These are phyloP conservation scores for Paramormyrops kingsleyae DNA, from an alignment of 2,113 vertebrate species.

Conservation along the genomic window DNA sequence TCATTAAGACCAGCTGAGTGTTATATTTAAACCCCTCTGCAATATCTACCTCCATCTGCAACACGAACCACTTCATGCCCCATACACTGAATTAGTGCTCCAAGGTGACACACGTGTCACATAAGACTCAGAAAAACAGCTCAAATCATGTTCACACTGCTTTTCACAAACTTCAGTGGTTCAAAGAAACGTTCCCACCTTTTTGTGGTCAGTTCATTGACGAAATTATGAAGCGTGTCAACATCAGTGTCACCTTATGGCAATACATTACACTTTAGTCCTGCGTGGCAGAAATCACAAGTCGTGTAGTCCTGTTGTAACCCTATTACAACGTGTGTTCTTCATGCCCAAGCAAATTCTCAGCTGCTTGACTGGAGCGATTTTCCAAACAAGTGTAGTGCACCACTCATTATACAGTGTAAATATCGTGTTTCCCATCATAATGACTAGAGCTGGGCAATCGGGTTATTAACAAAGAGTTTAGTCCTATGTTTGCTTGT, in stretches of 20 bases:
- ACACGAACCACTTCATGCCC: background rate
- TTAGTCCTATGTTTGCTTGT: background rate
- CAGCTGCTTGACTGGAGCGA: background rate
- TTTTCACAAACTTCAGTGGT: background rate
- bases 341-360: background rate
- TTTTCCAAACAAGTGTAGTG: background rate
- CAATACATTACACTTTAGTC: background rate
- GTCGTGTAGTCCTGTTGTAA: background rate
- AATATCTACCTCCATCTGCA: background rate
- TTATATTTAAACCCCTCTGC: background rate
- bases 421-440: background rate
- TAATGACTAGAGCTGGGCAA: background rate
- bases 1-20: background rate
- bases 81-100: background rate
- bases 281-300: background rate
- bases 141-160: background rate
- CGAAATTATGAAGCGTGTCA: background rate
- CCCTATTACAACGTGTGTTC: background rate
- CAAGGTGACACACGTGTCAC: background rate
- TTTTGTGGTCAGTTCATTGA: background rate
- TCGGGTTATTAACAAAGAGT: background rate
- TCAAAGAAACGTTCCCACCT: background rate
- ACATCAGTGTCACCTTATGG: background rate
- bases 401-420: background rate
- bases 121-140: background rate